Percentiles rank a stretch among this genome's conserved stretches.
These are phyloP conservation scores for Monodelphis domestica DNA, from an alignment of 2,797 vertebrate species.

Conservation along the genomic window DNA sequence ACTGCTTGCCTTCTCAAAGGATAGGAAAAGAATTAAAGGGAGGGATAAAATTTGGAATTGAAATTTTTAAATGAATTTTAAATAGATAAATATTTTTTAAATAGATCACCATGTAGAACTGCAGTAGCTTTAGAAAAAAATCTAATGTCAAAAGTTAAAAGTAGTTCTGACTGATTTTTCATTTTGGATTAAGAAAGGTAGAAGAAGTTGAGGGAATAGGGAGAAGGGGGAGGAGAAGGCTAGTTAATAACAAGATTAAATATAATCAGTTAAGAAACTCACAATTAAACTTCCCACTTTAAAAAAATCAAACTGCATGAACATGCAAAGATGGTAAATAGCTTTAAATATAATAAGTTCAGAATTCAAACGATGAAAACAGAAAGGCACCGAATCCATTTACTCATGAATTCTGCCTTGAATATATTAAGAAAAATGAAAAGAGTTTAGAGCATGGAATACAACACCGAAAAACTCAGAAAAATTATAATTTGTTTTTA, in stretches of 20 bases:
- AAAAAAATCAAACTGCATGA: slow-evolving; percentile 38
- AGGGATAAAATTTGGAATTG: background rate
- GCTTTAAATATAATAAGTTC: slow-evolving; percentile 45
- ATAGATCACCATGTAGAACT: background rate
- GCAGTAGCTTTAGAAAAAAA: background rate
- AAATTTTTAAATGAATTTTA: background rate
- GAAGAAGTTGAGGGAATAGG: slow-evolving; percentile 21
- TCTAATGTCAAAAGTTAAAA: background rate
- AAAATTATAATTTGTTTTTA: slow-evolving; percentile 1
- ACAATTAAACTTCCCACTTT: slow-evolving; percentile 9
- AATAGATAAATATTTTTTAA: background rate
- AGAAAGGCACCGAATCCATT: slow-evolving; percentile 19
- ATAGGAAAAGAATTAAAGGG: background rate
- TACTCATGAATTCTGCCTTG: background rate
- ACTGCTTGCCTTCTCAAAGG: background rate
- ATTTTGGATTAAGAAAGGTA: background rate
- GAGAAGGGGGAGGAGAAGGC: slow-evolving; percentile 33
- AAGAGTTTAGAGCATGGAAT: background rate
- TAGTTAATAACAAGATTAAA: slow-evolving; percentile 38
- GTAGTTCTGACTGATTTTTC: background rate
- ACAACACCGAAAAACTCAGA: background rate
- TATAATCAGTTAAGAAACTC: slow-evolving; percentile 46
- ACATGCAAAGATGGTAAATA: slow-evolving; percentile 31
- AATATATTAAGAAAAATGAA: background rate
- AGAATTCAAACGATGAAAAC: background rate